Percentiles rank a stretch among this genome's conserved stretches.
Evolutionary conservation across 2,888 invertebrate genomes (phyloP).

Genomic region (Psylliodes chrysocephalus): DNA sequence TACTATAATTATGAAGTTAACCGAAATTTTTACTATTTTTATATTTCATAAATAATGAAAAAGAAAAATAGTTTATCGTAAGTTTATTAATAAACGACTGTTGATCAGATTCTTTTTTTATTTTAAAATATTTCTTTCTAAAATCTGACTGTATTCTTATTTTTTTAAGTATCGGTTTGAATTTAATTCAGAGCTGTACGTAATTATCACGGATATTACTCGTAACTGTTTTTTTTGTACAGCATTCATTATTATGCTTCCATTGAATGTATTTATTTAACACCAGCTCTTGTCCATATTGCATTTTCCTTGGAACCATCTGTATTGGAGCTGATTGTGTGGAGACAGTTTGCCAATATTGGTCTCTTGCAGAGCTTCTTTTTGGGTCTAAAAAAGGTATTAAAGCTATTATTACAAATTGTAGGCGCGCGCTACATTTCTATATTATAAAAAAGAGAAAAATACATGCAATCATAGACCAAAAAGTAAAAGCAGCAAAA

Average conservation of each 20-base stretch:
- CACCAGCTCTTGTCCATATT: slow-evolving; percentile 84
- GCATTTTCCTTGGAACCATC: slow-evolving; percentile 94
- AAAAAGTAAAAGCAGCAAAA: too few species aligned
- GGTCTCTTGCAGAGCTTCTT: slow-evolving; percentile 54
- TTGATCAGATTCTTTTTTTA: not conserved
- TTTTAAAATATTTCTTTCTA: not conserved
- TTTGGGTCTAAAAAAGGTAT: slow-evolving; percentile 40
- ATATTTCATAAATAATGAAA: not conserved
- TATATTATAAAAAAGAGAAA: too few species aligned
- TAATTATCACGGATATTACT: too few species aligned
- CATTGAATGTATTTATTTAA: slow-evolving; percentile 54
- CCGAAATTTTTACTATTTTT: not conserved
- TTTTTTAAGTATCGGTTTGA: too few species aligned
- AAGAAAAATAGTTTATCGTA: not conserved
- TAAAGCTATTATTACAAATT: too few species aligned
- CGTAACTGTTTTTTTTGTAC: too few species aligned
- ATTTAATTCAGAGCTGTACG: too few species aligned
- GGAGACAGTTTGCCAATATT: slow-evolving; percentile 69
- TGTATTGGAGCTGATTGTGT: slow-evolving; percentile 78
- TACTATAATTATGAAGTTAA: not conserved
- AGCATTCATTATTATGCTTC: too few species aligned
- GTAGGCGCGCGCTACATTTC: too few species aligned
- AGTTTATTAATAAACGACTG: not conserved
- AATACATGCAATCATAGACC: too few species aligned
- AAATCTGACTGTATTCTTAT: too few species aligned